These are phyloP conservation scores for Etheostoma cragini DNA, from an alignment of 2,113 vertebrate species.

Conservation along the genomic window DNA sequence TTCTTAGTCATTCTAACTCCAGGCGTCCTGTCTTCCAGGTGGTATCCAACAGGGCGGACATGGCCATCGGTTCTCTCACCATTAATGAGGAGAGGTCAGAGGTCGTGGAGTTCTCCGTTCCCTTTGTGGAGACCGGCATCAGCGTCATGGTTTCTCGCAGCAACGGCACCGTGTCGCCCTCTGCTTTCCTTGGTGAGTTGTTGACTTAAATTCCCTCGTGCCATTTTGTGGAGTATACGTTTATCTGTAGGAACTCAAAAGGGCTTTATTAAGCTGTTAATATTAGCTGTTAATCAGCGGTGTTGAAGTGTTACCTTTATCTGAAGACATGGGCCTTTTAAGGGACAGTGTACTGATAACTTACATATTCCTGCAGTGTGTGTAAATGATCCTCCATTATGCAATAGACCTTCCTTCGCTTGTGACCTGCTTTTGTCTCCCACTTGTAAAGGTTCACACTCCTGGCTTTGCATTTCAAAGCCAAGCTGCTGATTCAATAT, in stretches of 20 bases:
- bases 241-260: neutral
- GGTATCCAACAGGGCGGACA: slow-evolving; percentile 90
- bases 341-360: neutral
- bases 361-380: neutral
- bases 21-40: slow-evolving; percentile 79
- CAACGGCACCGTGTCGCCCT: slow-evolving; percentile 93
- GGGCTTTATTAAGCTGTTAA: neutral
- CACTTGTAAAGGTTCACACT: slow-evolving; percentile 22
- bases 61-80: slow-evolving; percentile 93
- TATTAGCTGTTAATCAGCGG: neutral
- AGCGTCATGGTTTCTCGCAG: slow-evolving; percentile 94
- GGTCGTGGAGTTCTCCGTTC: slow-evolving; percentile 93
- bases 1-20: neutral
- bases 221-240: neutral
- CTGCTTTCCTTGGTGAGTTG: slow-evolving; percentile 89
- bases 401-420: slow-evolving; percentile 11
- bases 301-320: neutral
- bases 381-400: slow-evolving; percentile 9
- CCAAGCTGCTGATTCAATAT: slow-evolving; percentile 20
- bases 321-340: neutral
- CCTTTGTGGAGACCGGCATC: slow-evolving; percentile 93
- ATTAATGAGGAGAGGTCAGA: slow-evolving; percentile 93
- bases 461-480: slow-evolving; percentile 20
- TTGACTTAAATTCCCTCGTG: neutral
- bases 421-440: slow-evolving; percentile 33